Evolutionary conservation across 2,113 vertebrate genomes (phyloP), one percentile per base, ranked within the genome.

Genomic region (Sminthopsis crassicaudata): DNA sequence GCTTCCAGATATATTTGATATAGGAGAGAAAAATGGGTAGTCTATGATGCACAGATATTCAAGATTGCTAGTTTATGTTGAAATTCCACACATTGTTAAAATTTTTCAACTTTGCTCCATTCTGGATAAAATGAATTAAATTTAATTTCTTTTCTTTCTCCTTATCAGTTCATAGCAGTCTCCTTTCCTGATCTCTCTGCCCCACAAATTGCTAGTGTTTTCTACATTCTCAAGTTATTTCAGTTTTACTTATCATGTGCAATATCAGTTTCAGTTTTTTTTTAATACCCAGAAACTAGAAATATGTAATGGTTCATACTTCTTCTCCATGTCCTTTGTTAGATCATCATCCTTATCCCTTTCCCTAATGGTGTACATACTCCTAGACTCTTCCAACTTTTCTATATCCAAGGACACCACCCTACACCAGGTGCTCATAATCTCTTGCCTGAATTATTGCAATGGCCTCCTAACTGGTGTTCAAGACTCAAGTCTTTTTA

Each of bases 1-100:
- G 94, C 53, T 94, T 51, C 42, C 93, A 53, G 90, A 22, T 95
- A 42, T 60, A 36, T 91, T 23, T 27, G 46, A 96, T 36, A 67
- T 42, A 96, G 88, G 57, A 95, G 51, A 46, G 55, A 51, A 93
- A 60, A 91, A 36, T 46, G 91, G 67, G 50, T 88, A 92, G 76
- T 90, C 50, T 51, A 94, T 48, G 51, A 91, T 88, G 53, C 92
- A 96, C 92, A 90, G 0, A 94, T 92, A 91, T 84, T 46, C 14
- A 89, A 90, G 26, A 3, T 46, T 91, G 54, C 54, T 89, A 95
- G 67, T 84, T 89, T 46, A 76, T 5, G 2, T 90, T 90, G 19
- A 54, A 26, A 96, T 90, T 95, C 67, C 27, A 91, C 7, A 53
- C 12, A 30, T 12, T 16, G 11, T 46, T 46, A 93, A 67, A 95